A percentile compares a stretch with the other conserved stretches of the same genome.
Evolutionary conservation across 2,113 vertebrate species (phyloP).

Genomic region (Sinosuthora webbiana): DNA sequence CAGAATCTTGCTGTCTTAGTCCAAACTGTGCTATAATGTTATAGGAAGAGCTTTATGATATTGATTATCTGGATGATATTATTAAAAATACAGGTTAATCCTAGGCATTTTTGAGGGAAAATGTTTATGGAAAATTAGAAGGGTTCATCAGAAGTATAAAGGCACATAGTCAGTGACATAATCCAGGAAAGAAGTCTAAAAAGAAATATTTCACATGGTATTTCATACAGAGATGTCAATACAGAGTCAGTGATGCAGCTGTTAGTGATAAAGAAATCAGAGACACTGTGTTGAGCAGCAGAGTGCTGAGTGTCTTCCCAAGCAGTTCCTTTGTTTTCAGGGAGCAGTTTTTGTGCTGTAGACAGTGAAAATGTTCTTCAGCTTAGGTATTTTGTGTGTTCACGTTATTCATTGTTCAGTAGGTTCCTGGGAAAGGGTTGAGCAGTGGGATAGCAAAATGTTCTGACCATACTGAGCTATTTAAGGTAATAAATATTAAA

Average conservation of each 20-base stretch:
- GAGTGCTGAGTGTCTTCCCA: background rate
- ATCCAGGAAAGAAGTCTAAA: background rate
- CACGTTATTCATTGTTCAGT: rapidly evolving
- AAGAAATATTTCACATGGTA: background rate
- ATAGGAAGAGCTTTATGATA: background rate
- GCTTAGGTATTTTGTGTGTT: background rate
- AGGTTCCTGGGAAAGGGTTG: background rate
- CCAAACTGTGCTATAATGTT: background rate
- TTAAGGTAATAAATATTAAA: background rate
- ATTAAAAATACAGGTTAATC: background rate
- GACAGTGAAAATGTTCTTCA: background rate
- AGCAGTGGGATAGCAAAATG: background rate
- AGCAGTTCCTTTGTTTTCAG: background rate
- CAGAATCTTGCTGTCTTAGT: background rate
- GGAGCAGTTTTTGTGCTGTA: background rate
- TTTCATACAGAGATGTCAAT: background rate
- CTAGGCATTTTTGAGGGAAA: background rate
- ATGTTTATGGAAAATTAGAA: background rate
- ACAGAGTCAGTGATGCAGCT: background rate
- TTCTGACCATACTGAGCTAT: background rate
- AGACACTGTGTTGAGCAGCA: background rate
- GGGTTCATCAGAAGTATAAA: background rate
- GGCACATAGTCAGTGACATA: background rate
- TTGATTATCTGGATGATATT: background rate
- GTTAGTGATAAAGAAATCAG: background rate